A percentile compares a stretch with the other conserved stretches of the same genome.
These are phyloP conservation scores for Xiphophorus hellerii DNA, from an alignment of 2,113 vertebrate species.

Conservation along the genomic window DNA sequence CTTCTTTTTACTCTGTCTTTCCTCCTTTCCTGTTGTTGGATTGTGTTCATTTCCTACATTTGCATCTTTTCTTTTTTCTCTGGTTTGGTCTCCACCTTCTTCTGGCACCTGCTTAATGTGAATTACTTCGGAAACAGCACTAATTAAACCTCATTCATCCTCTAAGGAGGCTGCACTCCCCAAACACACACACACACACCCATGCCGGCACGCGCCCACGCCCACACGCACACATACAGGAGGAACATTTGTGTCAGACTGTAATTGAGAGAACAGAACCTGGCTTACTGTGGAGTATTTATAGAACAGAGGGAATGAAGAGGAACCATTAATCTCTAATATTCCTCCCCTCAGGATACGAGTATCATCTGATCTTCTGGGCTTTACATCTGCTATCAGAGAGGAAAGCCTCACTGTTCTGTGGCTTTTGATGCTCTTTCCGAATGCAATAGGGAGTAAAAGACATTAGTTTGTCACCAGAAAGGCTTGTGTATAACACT, in stretches of 20 bases:
- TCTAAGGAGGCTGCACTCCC: slow-evolving; percentile 10
- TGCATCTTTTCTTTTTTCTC: background rate
- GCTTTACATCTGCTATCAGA: slow-evolving; percentile 31
- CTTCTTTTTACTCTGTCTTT: background rate
- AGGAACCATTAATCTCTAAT: slow-evolving; percentile 53
- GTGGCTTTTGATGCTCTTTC: slow-evolving; percentile 29
- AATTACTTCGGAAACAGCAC: slow-evolving; percentile 21
- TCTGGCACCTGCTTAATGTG: slow-evolving; percentile 10
- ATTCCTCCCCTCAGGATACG: slow-evolving; percentile 32
- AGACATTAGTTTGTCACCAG: background rate
- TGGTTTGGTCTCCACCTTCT: background rate
- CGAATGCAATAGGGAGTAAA: slow-evolving; percentile 5
- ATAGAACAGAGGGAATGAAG: slow-evolving; percentile 55
- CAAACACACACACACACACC: no score
- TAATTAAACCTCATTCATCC: slow-evolving; percentile 48
- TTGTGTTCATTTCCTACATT: background rate
- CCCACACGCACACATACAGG: background rate
- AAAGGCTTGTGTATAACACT: background rate
- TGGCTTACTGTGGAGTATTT: slow-evolving; percentile 47
- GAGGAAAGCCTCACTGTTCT: background rate
- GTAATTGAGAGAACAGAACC: slow-evolving; percentile 62
- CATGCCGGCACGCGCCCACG: no score
- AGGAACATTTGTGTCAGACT: slow-evolving; percentile 47
- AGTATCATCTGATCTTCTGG: slow-evolving; percentile 39
- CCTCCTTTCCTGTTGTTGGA: background rate